Conservation (phyloP, 2,888 invertebrate species). For the Didymodactylos carnosus region DNA sequence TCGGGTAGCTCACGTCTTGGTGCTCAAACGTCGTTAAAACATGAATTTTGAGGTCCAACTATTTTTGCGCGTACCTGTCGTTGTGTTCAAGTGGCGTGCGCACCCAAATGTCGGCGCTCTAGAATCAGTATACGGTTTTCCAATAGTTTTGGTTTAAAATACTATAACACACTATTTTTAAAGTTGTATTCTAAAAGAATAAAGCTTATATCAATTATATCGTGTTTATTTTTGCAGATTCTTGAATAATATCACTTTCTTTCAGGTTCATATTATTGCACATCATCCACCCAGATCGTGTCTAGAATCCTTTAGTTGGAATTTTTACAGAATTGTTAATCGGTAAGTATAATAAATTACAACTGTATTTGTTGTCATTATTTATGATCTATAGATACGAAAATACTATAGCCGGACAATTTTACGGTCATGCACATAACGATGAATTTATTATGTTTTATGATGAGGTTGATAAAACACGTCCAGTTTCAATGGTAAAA, state of each 20-base stretch:
- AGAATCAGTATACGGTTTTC: too few species aligned
- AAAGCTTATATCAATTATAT: not conserved
- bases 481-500: constrained; percentile 5
- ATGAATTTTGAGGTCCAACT: too few species aligned
- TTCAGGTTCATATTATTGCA: constrained; percentile 53
- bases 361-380: too few species aligned
- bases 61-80: too few species aligned
- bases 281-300: constrained; percentile 62
- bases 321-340: constrained; percentile 40
- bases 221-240: constrained; percentile 20
- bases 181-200: too few species aligned
- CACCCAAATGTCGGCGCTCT: too few species aligned
- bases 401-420: constrained; percentile 51
- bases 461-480: not conserved
- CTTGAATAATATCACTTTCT: constrained; percentile 45
- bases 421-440: constrained; percentile 73
- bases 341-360: not conserved
- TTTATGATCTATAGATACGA: constrained; percentile 21
- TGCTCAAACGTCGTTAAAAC: too few species aligned
- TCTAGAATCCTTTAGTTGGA: constrained; percentile 59
- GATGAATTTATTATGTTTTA: constrained; percentile 67
- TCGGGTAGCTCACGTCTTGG: too few species aligned
- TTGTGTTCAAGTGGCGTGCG: too few species aligned
- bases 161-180: too few species aligned
- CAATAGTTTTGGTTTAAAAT: too few species aligned